phyloP scores from a whole-genome alignment of 2,113 vertebrate species.

The Pluvianellus socialis region DNA sequence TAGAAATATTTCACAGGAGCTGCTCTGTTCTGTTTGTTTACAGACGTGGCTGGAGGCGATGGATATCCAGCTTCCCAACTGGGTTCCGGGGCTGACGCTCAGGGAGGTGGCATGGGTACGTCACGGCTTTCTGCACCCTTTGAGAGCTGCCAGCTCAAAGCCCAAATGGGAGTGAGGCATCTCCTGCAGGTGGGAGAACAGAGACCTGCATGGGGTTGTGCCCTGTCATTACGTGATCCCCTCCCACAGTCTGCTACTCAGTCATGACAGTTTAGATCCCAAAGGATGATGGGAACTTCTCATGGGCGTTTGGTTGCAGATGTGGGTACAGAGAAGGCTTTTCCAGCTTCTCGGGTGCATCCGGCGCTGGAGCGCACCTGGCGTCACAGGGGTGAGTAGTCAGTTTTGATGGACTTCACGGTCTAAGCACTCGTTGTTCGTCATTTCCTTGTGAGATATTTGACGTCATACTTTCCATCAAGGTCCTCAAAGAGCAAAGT shows the following conservation, averaged over 20 bases:
- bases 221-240: not conserved
- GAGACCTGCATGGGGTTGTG: too few relatives aligned
- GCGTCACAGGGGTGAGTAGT: too few relatives aligned
- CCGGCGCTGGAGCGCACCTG: not conserved
- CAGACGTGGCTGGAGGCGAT: not conserved
- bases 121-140: too few relatives aligned
- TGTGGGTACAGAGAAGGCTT: not conserved
- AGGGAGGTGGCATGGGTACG: too few relatives aligned
- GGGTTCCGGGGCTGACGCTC: not conserved
- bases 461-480: not conserved
- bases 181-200: too few relatives aligned
- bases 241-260: not conserved
- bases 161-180: too few relatives aligned
- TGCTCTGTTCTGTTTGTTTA: not conserved
- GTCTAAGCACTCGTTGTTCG: not conserved
- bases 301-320: not conserved
- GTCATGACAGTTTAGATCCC: not conserved
- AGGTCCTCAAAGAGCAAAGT: not conserved
- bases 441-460: too few relatives aligned
- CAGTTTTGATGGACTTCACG: not conserved
- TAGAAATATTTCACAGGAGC: too few relatives aligned
- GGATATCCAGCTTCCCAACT: not conserved
- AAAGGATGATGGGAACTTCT: not conserved
- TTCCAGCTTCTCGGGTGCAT: too few relatives aligned
- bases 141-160: too few relatives aligned